phyloP scores from a whole-genome alignment of 1,140 invertebrate genomes.

The Drosophila willistoni region DNA sequence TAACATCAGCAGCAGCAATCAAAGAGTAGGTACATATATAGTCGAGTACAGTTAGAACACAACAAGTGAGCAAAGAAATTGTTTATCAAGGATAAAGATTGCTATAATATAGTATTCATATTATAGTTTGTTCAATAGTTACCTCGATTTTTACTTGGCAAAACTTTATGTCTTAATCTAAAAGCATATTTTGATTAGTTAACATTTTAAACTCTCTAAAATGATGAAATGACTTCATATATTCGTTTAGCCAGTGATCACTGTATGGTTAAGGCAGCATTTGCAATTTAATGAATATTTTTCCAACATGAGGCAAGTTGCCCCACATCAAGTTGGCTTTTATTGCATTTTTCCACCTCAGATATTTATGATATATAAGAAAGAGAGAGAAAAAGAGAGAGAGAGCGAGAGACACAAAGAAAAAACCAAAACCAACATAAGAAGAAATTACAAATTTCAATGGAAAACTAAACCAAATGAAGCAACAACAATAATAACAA shows the following conservation, averaged over 20 bases:
- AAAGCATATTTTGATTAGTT: no score
- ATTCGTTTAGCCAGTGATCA: conserved; percentile 11
- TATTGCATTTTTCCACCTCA: conserved; percentile 36
- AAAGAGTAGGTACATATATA: conserved; percentile 25
- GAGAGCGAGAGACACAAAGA: no score
- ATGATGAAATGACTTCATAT: no score
- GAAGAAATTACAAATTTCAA: conserved; percentile 37
- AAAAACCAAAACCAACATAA: not conserved
- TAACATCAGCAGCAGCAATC: conserved; percentile 25
- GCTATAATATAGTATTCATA: no score
- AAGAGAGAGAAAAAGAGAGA: not conserved
- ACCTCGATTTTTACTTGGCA: no score
- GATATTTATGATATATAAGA: conserved; percentile 12
- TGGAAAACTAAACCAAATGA: conserved; percentile 31
- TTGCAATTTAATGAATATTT: conserved; percentile 42
- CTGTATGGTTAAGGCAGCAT: conserved; percentile 29
- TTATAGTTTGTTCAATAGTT: no score
- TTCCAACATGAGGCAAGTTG: conserved; percentile 15
- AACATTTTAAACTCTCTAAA: no score
- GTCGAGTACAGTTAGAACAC: not conserved
- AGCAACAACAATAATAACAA: conserved; percentile 2
- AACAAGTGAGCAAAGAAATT: no score
- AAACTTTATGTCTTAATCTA: no score
- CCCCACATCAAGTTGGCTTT: conserved; percentile 26
- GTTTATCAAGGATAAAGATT: no score